Evolutionary conservation across 2,113 vertebrate genomes (phyloP).

Genomic region (Cariama cristata): DNA sequence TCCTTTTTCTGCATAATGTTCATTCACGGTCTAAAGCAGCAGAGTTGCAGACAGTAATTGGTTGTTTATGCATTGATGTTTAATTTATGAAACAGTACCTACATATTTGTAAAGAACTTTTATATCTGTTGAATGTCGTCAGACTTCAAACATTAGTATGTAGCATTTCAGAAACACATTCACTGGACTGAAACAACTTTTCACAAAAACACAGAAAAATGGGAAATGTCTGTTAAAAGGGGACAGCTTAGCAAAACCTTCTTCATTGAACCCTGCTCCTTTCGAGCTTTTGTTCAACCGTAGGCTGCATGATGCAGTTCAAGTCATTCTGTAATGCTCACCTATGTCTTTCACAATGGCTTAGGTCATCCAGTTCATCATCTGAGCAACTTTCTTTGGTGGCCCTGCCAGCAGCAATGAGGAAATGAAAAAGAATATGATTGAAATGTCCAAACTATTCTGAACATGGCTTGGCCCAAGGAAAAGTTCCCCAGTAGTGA

Average conservation of each 20-base stretch:
- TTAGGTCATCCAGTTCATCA: not conserved
- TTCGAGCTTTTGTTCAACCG: not conserved
- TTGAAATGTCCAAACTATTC: not conserved
- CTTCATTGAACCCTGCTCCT: not conserved
- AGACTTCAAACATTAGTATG: not conserved
- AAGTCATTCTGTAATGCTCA: not conserved
- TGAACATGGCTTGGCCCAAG: not conserved
- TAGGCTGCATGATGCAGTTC: not conserved
- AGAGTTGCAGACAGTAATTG: not conserved
- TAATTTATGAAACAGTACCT: conserved; percentile 1
- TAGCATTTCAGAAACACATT: not conserved
- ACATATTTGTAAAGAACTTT: not conserved
- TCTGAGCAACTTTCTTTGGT: not conserved
- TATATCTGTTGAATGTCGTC: not conserved
- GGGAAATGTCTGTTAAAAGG: not conserved
- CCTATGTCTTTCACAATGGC: not conserved
- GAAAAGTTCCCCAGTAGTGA: not conserved
- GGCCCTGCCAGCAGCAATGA: not conserved
- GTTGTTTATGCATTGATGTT: conserved; percentile 2
- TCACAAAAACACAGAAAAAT: not conserved
- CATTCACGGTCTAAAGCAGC: not conserved
- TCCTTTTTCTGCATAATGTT: not conserved
- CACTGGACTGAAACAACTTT: not conserved
- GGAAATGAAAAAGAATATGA: not conserved
- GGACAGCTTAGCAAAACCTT: conserved; percentile 25